Evolutionary conservation across 37 sponge, comb jelly and placozoan genomes (phyloP).

Genomic region (Theonella swinhoei): DNA sequence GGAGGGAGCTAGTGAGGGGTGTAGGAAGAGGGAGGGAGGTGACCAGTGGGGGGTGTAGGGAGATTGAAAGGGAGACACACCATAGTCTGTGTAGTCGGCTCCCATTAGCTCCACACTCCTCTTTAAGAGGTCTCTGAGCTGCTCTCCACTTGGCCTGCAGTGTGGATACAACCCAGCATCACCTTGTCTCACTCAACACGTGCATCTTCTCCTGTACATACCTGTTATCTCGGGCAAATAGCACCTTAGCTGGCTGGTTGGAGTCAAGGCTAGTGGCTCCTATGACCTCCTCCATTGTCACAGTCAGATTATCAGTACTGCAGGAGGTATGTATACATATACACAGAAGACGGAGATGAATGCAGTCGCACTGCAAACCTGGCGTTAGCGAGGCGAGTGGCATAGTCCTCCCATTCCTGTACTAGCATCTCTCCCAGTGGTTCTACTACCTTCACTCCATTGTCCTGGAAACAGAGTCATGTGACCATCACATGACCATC

Average conservation of each 20-base stretch:
- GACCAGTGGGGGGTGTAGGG: too few relatives aligned
- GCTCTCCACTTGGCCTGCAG: constrained; percentile 69
- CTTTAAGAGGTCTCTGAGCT: constrained; percentile 6
- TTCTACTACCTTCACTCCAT: constrained; percentile 97
- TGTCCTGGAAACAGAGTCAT: constrained; percentile 66
- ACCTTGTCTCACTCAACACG: background rate
- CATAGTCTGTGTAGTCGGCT: constrained; percentile 53
- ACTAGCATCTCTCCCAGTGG: constrained; percentile 92
- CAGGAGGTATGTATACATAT: background rate
- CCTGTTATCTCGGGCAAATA: constrained; percentile 82
- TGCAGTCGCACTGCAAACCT: too few relatives aligned
- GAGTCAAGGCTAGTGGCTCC: constrained; percentile 15
- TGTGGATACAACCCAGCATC: background rate
- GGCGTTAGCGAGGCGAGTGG: constrained; percentile 83
- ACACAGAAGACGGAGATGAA: background rate
- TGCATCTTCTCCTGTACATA: background rate
- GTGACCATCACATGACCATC: background rate
- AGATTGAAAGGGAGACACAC: too few relatives aligned
- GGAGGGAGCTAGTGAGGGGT: background rate
- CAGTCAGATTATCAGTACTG: constrained; percentile 33
- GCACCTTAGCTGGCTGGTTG: constrained; percentile 2
- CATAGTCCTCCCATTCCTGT: constrained; percentile 84
- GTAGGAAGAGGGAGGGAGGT: background rate
- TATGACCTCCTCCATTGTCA: constrained; percentile 20
- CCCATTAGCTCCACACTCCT: constrained; percentile 3